Evolutionary conservation across 2,888 invertebrate genomes (phyloP).

Genomic region (Chloromyia formosa): DNA sequence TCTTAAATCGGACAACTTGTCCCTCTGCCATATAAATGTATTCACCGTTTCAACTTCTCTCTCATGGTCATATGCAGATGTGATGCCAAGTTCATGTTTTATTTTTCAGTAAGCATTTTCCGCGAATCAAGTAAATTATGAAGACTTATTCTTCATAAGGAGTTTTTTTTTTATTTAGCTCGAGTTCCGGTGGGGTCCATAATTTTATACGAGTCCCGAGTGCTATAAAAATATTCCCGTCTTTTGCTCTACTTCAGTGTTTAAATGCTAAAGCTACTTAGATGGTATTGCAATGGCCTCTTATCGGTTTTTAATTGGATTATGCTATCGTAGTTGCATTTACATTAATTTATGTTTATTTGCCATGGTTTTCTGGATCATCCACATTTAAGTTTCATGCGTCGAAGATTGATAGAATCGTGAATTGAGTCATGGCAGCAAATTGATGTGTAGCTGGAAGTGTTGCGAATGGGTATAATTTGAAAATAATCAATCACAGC

Average conservation of each 20-base stretch:
- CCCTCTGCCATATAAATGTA: not conserved
- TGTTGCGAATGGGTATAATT: too few relatives aligned
- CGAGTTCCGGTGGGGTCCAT: too few relatives aligned
- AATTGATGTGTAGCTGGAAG: too few relatives aligned
- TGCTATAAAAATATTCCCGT: not conserved
- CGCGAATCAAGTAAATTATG: conserved; percentile 2
- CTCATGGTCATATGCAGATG: not conserved
- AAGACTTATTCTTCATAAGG: not conserved
- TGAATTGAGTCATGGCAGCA: too few relatives aligned
- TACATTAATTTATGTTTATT: not conserved
- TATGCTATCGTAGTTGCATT: not conserved
- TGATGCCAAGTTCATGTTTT: conserved; percentile 22
- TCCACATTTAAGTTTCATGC: too few relatives aligned
- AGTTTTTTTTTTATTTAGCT: not conserved
- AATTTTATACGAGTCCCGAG: too few relatives aligned
- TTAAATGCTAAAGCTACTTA: not conserved
- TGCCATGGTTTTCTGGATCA: not conserved
- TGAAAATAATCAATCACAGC: too few relatives aligned
- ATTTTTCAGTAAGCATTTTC: not conserved
- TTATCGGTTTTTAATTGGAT: conserved; percentile 2
- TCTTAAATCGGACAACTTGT: conserved; percentile 2
- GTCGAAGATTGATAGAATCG: too few relatives aligned
- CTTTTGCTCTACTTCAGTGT: not conserved
- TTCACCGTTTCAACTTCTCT: not conserved
- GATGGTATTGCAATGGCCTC: not conserved